Evolutionary conservation across 2,113 vertebrate genomes (phyloP).

Genomic region (Plestiodon gilberti): DNA sequence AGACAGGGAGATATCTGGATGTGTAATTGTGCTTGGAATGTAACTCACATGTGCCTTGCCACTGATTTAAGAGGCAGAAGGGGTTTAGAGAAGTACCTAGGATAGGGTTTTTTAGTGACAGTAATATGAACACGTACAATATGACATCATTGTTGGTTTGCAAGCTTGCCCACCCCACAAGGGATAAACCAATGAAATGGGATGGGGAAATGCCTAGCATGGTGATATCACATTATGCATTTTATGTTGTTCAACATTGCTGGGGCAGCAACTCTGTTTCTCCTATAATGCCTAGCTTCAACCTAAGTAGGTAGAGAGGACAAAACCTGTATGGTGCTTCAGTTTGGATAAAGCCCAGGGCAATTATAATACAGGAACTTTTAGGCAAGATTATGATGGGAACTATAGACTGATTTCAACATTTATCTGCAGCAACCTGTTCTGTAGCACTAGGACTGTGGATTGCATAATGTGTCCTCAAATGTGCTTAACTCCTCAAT

Average conservation of each 20-base stretch:
- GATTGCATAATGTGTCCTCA: not conserved
- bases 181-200: not conserved
- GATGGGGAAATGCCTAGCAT: too few relatives aligned
- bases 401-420: not conserved
- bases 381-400: not conserved
- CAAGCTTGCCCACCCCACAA: not conserved
- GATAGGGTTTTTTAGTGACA: not conserved
- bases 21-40: not conserved
- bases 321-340: not conserved
- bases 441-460: rapidly evolving
- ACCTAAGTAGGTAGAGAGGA: not conserved
- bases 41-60: not conserved
- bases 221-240: not conserved
- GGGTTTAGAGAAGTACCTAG: not conserved
- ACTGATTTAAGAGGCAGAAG: not conserved
- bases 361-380: not conserved
- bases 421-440: not conserved
- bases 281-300: not conserved
- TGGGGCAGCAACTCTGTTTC: not conserved
- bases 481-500: slow-evolving; percentile 10
- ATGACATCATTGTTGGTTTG: not conserved
- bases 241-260: not conserved
- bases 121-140: not conserved
- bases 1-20: not conserved
- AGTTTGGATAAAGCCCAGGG: not conserved